Conservation (phyloP, 2,797 vertebrate genomes). For the Hoplostethus atlanticus region DNA sequence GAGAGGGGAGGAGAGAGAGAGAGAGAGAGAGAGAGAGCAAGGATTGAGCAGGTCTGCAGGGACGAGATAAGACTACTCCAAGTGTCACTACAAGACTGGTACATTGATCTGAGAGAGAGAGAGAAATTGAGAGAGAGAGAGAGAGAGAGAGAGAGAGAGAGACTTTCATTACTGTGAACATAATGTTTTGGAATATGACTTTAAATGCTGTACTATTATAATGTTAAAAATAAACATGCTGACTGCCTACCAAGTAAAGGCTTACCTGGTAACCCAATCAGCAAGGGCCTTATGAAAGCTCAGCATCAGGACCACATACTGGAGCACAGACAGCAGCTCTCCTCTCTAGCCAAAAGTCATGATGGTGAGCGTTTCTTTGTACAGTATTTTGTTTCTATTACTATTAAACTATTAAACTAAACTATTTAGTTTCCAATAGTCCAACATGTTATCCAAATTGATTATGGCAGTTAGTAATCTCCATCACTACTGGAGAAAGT, state of each 20-base stretch:
- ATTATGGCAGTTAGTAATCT: not conserved
- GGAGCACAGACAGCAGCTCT: not conserved
- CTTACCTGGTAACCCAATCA: not conserved
- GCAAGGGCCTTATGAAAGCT: not conserved
- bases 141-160: not conserved
- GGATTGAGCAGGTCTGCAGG: conserved; percentile 78
- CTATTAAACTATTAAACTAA: no score
- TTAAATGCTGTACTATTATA: conserved; percentile 39
- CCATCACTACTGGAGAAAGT: not conserved
- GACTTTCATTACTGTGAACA: conserved; percentile 54
- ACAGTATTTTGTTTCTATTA: not conserved
- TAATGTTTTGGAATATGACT: conserved; percentile 50
- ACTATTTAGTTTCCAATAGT: not conserved
- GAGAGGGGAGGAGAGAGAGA: not conserved
- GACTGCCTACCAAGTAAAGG: not conserved
- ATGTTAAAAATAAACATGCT: conserved; percentile 28
- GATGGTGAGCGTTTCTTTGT: not conserved
- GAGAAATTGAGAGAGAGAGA: conserved; percentile 18
- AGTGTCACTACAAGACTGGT: conserved; percentile 82
- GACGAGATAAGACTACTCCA: conserved; percentile 80
- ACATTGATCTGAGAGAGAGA: conserved; percentile 78
- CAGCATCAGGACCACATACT: no score
- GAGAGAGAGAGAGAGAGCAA: conserved; percentile 45
- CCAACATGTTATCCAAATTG: not conserved
- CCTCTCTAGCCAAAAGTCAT: not conserved